phyloP scores from a whole-genome alignment of 1,140 invertebrate genomes.

The Apis dorsata region DNA sequence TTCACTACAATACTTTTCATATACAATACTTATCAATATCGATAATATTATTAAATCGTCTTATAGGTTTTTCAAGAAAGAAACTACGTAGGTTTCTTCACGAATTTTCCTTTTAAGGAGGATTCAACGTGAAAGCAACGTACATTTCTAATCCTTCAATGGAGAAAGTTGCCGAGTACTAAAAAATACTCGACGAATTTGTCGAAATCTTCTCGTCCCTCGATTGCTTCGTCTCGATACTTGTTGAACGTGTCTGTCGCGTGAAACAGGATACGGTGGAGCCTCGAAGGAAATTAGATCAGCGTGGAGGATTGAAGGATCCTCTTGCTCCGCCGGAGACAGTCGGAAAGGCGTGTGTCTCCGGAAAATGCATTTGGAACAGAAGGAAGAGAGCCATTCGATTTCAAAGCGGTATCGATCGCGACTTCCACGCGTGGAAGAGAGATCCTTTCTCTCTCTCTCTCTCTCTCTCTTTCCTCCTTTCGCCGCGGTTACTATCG shows the following conservation, averaged over 20 bases:
- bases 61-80: too few species aligned
- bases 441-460: background rate
- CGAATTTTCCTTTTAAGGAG: too few species aligned
- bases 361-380: slow-evolving; percentile 45
- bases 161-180: background rate
- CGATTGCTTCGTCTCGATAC: slow-evolving; percentile 3
- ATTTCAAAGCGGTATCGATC: slow-evolving; percentile 49
- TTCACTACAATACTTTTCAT: too few species aligned
- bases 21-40: too few species aligned
- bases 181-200: background rate
- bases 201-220: background rate
- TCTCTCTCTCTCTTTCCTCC: background rate
- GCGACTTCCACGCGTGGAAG: background rate
- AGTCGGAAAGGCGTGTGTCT: slow-evolving; percentile 38
- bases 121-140: too few species aligned
- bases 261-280: slow-evolving; percentile 39
- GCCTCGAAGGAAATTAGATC: slow-evolving; percentile 58
- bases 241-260: slow-evolving; percentile 51
- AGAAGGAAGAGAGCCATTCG: slow-evolving; percentile 13
- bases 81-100: too few species aligned
- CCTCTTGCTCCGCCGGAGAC: slow-evolving; percentile 19
- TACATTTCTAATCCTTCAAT: too few species aligned
- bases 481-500: background rate
- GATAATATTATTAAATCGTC: too few species aligned
- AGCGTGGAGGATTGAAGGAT: slow-evolving; percentile 31